Evolutionary conservation across 2,888 invertebrate genomes (phyloP), one percentile per base, ranked within the genome.

Genomic region (Lasioglossum calceatum): DNA sequence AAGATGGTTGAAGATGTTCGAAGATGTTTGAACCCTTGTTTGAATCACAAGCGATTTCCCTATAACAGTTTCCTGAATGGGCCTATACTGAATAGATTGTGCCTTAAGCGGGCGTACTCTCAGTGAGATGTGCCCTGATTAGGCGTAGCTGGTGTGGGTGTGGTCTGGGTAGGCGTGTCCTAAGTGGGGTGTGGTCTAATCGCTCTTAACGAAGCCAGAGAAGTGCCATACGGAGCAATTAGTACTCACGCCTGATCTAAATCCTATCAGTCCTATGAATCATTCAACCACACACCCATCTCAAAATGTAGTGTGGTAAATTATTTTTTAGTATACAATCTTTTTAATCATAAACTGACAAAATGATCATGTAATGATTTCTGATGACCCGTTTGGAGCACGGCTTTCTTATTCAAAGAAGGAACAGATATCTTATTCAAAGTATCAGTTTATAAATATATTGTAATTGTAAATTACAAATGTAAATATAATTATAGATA

Each of bases 241-340:
- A 64, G 64, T 64, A 32, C 32, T 64, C 64, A 64, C 64, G 7
- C 64, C 64, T n/a, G 39, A 64, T 76, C 32, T 32, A 64, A 64
- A 32, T 27, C 64, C 64, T 64, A 64, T 32, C 32, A 64, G 32
- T 16, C 64, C 64, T 16, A 32, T 64, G 32, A 64, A 32, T 64
- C 64, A 64, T 32, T 64, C 32, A 27, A 64, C 27, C 27, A 32
- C 64, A 64, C 64, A 64, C 32, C 12, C 64, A 64, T 64, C 16
- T 32, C 32, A 64, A 27, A 7, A 64, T 64, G 64, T 64, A 32
- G 27, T 16, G 16, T 27, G 27, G 32, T 16, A 27, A 32, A 64
- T 64, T 64, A 32, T 64, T 64, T 64, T 64, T 64, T 32, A 32
- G 32, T 64, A 16, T 10, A 54, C 23, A n/a, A 23, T 54, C n/a